A percentile compares a stretch with the other conserved stretches of the same genome.
phyloP scores from a whole-genome alignment of 2,797 vertebrate species.

The Coilia nasus region DNA sequence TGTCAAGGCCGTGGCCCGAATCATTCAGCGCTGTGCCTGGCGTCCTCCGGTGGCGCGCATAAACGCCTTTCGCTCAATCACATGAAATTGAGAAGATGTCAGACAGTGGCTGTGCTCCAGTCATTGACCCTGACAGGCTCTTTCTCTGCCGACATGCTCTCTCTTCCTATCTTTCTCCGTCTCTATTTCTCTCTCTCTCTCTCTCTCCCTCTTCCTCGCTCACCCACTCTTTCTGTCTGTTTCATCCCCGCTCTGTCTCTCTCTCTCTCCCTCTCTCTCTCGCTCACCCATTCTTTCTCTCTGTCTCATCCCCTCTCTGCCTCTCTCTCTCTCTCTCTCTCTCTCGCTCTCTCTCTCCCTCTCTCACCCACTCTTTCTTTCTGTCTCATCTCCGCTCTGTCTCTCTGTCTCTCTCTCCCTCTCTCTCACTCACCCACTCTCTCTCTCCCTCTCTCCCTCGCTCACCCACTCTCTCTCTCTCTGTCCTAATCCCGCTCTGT shows the following conservation, averaged over 20 bases:
- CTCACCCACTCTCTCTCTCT: neutral
- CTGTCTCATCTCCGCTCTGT: neutral
- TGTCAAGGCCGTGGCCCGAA: conserved; percentile 39
- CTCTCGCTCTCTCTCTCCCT: conserved; percentile 39
- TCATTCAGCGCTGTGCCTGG: neutral
- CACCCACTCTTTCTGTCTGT: too few species aligned
- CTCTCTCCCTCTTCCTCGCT: too few species aligned
- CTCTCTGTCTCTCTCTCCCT: conserved; percentile 1
- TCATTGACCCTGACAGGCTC: conserved; percentile 54
- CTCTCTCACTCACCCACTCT: conserved; percentile 8
- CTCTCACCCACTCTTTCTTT: conserved; percentile 25
- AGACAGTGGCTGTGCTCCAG: conserved; percentile 56
- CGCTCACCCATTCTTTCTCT: conserved; percentile 12
- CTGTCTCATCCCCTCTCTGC: conserved; percentile 23
- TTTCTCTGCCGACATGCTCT: conserved; percentile 21
- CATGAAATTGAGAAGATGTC: conserved; percentile 60
- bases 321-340: conserved; percentile 36
- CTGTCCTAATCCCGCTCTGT: neutral
- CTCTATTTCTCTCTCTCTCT: conserved; percentile 26
- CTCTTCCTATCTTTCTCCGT: neutral
- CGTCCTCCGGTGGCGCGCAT: conserved; percentile 40
- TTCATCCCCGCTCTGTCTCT: too few species aligned
- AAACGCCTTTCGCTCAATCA: conserved; percentile 61
- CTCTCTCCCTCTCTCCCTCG: conserved; percentile 13
- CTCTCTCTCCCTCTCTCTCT: conserved; percentile 33